Evolutionary conservation across 2,113 vertebrate species (phyloP).

Genomic region (Chionodraco myersi): DNA sequence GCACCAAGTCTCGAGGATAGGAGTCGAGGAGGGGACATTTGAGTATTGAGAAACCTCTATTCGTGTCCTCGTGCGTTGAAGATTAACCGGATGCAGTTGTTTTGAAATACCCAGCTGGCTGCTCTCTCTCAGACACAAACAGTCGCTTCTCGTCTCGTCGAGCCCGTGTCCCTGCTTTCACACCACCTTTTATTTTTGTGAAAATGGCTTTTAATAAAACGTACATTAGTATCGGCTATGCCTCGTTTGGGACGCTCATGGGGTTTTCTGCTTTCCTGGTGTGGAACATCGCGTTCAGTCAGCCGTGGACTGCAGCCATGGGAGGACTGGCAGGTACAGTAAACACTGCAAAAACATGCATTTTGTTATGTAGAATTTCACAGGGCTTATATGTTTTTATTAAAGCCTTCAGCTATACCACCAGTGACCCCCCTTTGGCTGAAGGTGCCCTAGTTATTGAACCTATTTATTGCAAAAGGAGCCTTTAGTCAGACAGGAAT

Average conservation of each 20-base stretch:
- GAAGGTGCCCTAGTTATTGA: neutral
- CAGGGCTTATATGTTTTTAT: neutral
- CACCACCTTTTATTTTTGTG: neutral
- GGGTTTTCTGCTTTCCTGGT: conserved; percentile 89
- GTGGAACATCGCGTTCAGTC: conserved; percentile 88
- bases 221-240: conserved; percentile 85
- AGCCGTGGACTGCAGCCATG: conserved; percentile 91
- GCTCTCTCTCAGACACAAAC: neutral
- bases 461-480: neutral
- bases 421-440: neutral
- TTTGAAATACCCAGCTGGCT: conserved; percentile 30
- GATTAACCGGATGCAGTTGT: conserved; percentile 48
- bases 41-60: too few relatives aligned
- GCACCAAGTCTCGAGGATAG: too few relatives aligned
- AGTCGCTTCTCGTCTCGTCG: neutral
- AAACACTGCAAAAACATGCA: neutral
- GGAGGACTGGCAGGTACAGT: conserved; percentile 91
- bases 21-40: too few relatives aligned
- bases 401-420: too few relatives aligned
- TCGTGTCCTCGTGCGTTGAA: neutral
- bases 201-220: conserved; percentile 80
- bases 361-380: neutral
- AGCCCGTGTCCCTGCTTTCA: too few relatives aligned
- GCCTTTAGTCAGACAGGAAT: neutral
- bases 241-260: conserved; percentile 81